Base-by-base conservation (phyloP, 2,888 invertebrate species). In the Baccha elongata region DNA sequence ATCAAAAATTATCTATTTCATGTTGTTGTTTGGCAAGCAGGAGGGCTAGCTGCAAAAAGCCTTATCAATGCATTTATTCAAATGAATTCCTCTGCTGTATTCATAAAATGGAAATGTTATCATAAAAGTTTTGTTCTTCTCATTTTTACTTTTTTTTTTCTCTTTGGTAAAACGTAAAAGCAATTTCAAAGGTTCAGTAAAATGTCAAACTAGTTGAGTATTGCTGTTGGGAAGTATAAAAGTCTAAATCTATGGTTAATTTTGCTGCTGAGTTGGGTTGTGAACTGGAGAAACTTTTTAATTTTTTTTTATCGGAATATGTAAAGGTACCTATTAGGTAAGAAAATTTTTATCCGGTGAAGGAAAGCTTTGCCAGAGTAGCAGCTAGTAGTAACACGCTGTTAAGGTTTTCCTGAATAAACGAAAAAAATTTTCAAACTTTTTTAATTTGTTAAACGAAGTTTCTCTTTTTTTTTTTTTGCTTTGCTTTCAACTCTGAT, bases 191-290 rank as follows among this genome's bases (percentile, higher is more conserved):
- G 81, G 67, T 76, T 76, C 76, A 83, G 76, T 50, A 67, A 81
- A 83, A 81, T 75, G 80, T 81, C 81, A 76, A 83, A 76, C 76
- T 83, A 76, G 76, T 83, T 83, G 81, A 83, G 76, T 76, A 83
- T 83, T 83, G 71, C 67, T 76, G 72, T 83, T 72, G 81, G 72
- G 40, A 60, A 76, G 76, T 72, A 83, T 60, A 83, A 76, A 83
- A 83, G 81, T 83, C 76, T 83, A 83, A 83, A 72, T 76, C 76
- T 83, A 76, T 83, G 76, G 76, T 76, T 83, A 83, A 83, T 76
- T 76, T 72, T 76, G 72, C 81, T 72, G 67, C 40, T 58, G n/a
- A n/a, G n/a, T n/a, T n/a, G 40, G 71, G 72, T 60, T 83, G 71
- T 68, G 81, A 83, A 83, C 76, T 71, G 67, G 72, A 72, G 62